Evolutionary conservation across 2,113 vertebrate genomes (phyloP), one percentile per base, ranked within the genome.

Genomic region (Amblyopsis rosae): DNA sequence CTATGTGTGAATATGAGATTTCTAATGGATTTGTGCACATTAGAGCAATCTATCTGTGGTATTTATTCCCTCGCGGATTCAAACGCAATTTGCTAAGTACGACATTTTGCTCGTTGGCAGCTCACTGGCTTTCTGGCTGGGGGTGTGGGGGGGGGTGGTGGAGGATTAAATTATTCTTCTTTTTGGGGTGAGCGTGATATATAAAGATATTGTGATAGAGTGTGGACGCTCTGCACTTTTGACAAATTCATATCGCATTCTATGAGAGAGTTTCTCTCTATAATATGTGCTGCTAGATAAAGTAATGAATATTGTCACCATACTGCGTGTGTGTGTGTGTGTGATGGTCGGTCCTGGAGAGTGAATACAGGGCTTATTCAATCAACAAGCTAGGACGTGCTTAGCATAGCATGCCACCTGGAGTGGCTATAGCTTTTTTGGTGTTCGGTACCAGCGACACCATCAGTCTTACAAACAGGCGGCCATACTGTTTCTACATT

Each of bases 1-100:
- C 76, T 77, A 89, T 88, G 89, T 91, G 91, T 86, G 90, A 92
- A 92, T 92, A 93, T 93, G 91, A 94, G 92, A 92, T 93, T 90
- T 91, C 87, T 91, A 93, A 93, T 92, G 92, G 92, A 92, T 93
- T 88, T 82, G 80, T 91, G 88, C 85, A 88, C 89, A 93, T 91
- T 91, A 92, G 85, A 88, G 85, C 82, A 81, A 89, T 89, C 89
- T 90, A 93, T 90, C 88, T 88, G 83, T 82, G 86, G 86, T 92
- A 91, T 93, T 93, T 92, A 92, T 92, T 91, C 90, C 90, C 88
- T 68, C 57, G 79, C 88, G 89, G 87, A 87, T 89, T 89, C 83
- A 90, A 92, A 92, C 90, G 89, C 84, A 86, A 89, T 93, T 91
- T 91, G 79, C 88, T 88, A 92, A 92, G 90, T 91, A 92, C 73